Evolutionary conservation across 2,113 vertebrate species (phyloP), one percentile per base, ranked within the genome.

Genomic region (Clarias gariepinus): DNA sequence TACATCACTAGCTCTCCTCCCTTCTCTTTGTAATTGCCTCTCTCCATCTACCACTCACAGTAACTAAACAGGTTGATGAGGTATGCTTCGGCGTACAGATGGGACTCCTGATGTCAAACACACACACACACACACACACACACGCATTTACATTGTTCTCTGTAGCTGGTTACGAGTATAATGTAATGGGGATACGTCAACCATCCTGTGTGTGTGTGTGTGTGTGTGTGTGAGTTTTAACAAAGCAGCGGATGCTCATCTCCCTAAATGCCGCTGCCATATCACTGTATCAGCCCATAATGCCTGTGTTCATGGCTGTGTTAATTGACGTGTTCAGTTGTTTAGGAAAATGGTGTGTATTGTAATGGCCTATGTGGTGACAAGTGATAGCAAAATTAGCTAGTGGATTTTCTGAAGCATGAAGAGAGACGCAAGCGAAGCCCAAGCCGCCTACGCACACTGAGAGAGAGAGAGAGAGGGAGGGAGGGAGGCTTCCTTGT

Each of bases 1-100:
- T 82, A 92, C 91, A 92, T 94, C 92, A 93, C 92, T 90, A 86
- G 83, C 89, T 87, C 77, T 88, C 90, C 87, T 90, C 77, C 89
- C 25, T 86, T 88, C 83, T 83, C 25, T 68, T 13, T 52, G 57
- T 61, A 74, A 74, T 83, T 57, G 78, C 85, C 86, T 53, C 87
- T 80, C 86, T 11, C 19, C 52, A 71, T 13, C 80, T 66, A 76
- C 85, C 80, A 73, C 73, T 13, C 81, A 64, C 89, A 83, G 87
- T 82, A 64, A 57, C 81, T 47, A 77, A 71, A 69, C 71, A 79
- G 60, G 25, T 80, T 77, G 60, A 85, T 47, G 71, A 85, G 57
- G 28, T 58, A 81, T n/a, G 68, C 69, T 73, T 69, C 1, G 18
- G 53, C 16, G 60, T 82, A 79, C 76, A 64, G 66, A 81, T 80